phyloP scores from a whole-genome alignment of 2,113 vertebrate genomes.

The Jaculus jaculus region DNA sequence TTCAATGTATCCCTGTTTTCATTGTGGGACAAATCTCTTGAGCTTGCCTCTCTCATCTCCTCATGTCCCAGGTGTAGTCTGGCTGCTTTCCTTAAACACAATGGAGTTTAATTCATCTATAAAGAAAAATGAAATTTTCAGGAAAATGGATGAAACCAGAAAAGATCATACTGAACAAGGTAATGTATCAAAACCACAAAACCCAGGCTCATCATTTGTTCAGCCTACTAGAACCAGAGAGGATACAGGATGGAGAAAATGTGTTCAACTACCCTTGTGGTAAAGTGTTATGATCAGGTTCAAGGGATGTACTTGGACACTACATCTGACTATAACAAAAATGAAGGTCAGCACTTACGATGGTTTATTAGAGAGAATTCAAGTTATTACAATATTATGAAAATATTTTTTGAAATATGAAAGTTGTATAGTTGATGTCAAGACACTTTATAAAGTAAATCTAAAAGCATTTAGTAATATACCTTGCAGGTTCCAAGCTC shows the following conservation, averaged over 20 bases:
- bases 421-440: neutral
- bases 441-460: neutral
- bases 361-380: neutral
- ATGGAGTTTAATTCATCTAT: too few relatives aligned
- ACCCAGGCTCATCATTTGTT: neutral
- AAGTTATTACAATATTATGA: neutral
- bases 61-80: neutral
- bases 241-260: neutral
- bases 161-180: too few relatives aligned
- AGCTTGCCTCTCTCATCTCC: neutral
- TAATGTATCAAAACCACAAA: too few relatives aligned
- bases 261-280: neutral
- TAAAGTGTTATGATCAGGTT: neutral
- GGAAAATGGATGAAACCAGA: too few relatives aligned
- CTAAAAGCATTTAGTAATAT: neutral
- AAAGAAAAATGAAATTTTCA: too few relatives aligned
- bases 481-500: neutral
- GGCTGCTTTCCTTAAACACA: neutral
- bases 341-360: neutral
- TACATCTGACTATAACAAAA: neutral
- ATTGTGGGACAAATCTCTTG: neutral
- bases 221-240: neutral
- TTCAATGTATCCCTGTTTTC: neutral
- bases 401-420: neutral
- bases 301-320: neutral